Conservation (phyloP, 1,140 invertebrate species). For the Rhopalosiphum maidis region DNA sequence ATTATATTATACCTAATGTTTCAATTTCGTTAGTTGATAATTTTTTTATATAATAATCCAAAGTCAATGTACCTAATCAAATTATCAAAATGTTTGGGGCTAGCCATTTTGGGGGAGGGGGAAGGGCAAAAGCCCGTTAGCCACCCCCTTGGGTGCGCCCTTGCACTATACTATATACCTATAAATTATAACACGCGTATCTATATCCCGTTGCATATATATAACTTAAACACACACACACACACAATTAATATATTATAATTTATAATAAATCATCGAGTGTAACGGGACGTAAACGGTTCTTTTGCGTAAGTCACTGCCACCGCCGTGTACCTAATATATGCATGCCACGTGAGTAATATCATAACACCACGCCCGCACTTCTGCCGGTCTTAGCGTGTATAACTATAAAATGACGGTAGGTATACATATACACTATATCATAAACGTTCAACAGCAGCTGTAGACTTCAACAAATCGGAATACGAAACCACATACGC, state of each 20-base stretch:
- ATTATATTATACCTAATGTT: no score
- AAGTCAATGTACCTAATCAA: no score
- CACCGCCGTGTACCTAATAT: neutral
- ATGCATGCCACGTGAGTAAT: neutral
- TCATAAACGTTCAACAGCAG: neutral
- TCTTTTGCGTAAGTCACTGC: neutral
- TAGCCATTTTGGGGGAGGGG: no score
- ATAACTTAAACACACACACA: neutral
- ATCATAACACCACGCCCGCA: neutral
- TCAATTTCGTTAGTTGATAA: no score
- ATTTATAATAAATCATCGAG: neutral
- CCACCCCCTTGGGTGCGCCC: no score
- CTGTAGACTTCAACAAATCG: slow-evolving; percentile 8
- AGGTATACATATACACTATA: neutral
- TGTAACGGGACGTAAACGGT: neutral
- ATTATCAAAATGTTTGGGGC: no score
- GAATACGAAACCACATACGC: neutral
- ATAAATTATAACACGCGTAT: neutral
- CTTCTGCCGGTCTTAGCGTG: neutral
- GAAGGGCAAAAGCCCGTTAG: no score
- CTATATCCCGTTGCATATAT: no score
- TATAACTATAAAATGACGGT: neutral
- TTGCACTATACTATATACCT: neutral
- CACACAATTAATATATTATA: neutral
- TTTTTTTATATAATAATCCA: no score